Conservation (phyloP, 2,888 invertebrate genomes). For the Neuroscelio doddi region DNA sequence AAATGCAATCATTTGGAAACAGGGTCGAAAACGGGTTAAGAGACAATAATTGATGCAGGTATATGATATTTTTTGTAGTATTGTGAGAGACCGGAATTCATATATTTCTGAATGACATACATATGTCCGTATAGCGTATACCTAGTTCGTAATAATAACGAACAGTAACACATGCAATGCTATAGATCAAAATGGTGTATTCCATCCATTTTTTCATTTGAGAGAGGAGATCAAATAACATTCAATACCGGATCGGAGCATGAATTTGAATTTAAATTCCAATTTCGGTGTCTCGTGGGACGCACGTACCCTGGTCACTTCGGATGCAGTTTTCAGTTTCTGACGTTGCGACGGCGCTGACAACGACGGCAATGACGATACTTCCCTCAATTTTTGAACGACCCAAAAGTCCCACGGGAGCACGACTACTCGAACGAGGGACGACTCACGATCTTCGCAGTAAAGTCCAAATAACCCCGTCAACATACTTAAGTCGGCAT, state of each 20-base stretch:
- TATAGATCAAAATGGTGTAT: slow-evolving; percentile 54
- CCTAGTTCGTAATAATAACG: not conserved
- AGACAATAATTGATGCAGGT: slow-evolving; percentile 40
- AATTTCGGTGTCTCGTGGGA: slow-evolving; percentile 56
- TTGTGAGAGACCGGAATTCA: slow-evolving; percentile 23
- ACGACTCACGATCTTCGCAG: slow-evolving; percentile 54
- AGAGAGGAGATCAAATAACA: slow-evolving; percentile 54
- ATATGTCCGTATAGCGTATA: not conserved
- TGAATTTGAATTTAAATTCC: slow-evolving; percentile 70
- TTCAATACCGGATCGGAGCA: slow-evolving; percentile 38
- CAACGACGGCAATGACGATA: slow-evolving; percentile 46
- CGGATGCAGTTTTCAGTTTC: slow-evolving; percentile 65
- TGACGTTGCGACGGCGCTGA: slow-evolving; percentile 44
- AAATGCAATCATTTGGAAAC: slow-evolving; percentile 51
- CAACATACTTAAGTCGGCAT: slow-evolving; percentile 55
- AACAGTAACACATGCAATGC: not conserved
- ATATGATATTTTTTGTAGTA: slow-evolving; percentile 27
- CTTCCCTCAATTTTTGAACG: slow-evolving; percentile 70
- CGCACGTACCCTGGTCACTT: slow-evolving; percentile 65
- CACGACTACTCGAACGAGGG: slow-evolving; percentile 55
- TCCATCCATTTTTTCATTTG: slow-evolving; percentile 52
- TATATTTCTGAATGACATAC: too few relatives aligned
- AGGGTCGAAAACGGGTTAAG: slow-evolving; percentile 49
- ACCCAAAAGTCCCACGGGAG: slow-evolving; percentile 52
- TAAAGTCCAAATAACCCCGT: slow-evolving; percentile 66